A percentile compares a stretch with the other conserved stretches of the same genome.
Conservation (phyloP, 2,113 vertebrate genomes). For the Bothrops jararaca region DNA sequence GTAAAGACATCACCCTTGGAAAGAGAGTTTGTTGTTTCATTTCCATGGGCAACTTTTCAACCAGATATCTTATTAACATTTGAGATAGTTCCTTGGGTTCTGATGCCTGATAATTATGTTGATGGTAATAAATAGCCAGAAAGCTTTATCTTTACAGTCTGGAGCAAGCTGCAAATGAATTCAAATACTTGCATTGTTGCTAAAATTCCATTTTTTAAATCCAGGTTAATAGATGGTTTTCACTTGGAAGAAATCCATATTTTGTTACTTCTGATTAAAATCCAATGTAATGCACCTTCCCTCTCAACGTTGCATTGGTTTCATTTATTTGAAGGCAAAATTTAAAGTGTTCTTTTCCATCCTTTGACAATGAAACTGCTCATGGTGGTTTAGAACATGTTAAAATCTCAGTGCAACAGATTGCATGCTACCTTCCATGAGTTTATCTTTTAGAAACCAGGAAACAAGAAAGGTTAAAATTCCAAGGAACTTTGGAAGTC, state of each 20-base stretch:
- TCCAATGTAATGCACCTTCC: background rate
- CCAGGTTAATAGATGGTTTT: background rate
- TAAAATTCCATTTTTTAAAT: background rate
- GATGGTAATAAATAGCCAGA: background rate
- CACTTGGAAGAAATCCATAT: background rate
- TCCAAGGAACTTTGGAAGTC: background rate
- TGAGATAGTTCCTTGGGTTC: background rate
- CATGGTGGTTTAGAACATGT: background rate
- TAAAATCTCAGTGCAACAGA: background rate
- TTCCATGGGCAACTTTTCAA: background rate
- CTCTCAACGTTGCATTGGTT: background rate
- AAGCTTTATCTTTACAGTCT: background rate
- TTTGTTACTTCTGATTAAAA: background rate
- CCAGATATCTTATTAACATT: background rate
- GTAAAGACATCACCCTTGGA: slow-evolving; percentile 20
- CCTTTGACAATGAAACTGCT: background rate
- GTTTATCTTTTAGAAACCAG: background rate
- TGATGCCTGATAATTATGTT: background rate
- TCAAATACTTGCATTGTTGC: background rate
- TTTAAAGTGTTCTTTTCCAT: background rate
- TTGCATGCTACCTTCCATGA: background rate
- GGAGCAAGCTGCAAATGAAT: background rate
- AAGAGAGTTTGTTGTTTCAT: background rate
- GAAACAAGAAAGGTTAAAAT: too few species aligned
- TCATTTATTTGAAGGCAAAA: background rate